phyloP scores from a whole-genome alignment of 92 coral and sea anemone genomes.

The Paramuricea clavata region DNA sequence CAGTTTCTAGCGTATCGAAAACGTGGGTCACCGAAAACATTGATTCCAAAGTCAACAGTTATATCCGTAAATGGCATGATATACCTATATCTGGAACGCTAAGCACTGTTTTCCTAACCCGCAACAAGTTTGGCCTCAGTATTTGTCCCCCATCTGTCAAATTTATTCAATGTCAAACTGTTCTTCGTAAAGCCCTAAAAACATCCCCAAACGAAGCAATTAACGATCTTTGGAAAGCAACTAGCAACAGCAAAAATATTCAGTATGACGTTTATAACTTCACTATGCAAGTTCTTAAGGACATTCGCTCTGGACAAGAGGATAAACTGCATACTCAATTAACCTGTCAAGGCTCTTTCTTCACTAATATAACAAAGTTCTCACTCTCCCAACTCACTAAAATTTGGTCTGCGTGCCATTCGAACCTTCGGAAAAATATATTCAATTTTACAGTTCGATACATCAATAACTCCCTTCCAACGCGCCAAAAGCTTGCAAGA shows the following conservation, averaged over 20 bases:
- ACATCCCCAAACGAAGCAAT: too few species aligned
- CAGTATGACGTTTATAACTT: too few species aligned
- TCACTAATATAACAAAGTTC: too few species aligned
- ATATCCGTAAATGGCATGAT: conserved; percentile 56
- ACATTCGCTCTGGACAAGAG: too few species aligned
- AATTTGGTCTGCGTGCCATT: not conserved
- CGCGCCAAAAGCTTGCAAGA: not conserved
- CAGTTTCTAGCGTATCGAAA: conserved; percentile 16
- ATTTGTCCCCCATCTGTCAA: conserved; percentile 10
- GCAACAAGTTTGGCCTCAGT: not conserved
- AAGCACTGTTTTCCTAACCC: not conserved
- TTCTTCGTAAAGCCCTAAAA: too few species aligned
- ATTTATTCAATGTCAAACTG: not conserved
- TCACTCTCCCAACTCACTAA: too few species aligned
- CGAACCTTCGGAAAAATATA: conserved; percentile 11
- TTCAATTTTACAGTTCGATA: conserved; percentile 20
- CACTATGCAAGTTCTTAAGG: too few species aligned
- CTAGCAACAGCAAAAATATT: too few species aligned
- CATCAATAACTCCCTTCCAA: conserved; percentile 15
- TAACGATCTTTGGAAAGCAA: too few species aligned
- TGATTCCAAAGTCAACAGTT: conserved; percentile 47
- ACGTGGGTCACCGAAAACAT: conserved; percentile 48
- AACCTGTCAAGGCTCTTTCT: too few species aligned
- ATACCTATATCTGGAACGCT: conserved; percentile 52
- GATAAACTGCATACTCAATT: too few species aligned